phyloP scores from a whole-genome alignment of 2,113 vertebrate species.

The Chauna torquata region DNA sequence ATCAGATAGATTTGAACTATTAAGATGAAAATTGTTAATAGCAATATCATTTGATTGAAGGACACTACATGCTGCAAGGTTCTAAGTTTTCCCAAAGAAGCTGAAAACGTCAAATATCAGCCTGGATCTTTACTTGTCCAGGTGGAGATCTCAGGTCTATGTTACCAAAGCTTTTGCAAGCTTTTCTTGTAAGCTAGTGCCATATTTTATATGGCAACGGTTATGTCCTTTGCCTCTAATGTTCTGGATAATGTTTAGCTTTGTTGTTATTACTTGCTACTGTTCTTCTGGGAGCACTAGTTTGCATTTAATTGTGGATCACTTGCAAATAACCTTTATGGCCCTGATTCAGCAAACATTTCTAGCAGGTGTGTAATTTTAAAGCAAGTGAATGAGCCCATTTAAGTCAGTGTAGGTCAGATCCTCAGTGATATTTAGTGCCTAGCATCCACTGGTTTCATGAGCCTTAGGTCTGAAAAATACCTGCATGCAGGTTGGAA shows the following conservation, averaged over 20 bases:
- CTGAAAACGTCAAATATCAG: not conserved
- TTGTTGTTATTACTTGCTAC: conserved; percentile 45
- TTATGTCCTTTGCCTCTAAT: conserved; percentile 12
- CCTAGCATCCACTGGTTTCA: not conserved
- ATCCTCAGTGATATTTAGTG: not conserved
- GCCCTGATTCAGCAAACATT: not conserved
- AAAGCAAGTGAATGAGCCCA: not conserved
- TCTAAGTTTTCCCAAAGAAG: not conserved
- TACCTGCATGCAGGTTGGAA: not conserved
- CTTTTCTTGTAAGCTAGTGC: not conserved
- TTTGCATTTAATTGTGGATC: conserved; percentile 60
- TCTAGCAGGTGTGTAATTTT: conserved; percentile 5
- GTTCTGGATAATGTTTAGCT: conserved; percentile 37
- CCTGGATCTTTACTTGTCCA: not conserved
- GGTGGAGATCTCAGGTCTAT: not conserved
- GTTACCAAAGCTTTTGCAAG: not conserved
- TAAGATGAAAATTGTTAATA: not conserved
- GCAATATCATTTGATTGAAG: not conserved
- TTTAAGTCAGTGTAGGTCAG: not conserved
- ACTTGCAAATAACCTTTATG: conserved; percentile 4
- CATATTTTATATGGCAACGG: conserved; percentile 40
- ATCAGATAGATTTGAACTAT: not conserved
- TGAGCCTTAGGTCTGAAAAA: accelerated
- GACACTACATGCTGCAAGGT: not conserved
- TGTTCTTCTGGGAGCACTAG: conserved; percentile 46